Evolutionary conservation across 2,797 vertebrate species (phyloP), one percentile per base, ranked within the genome.

Genomic region (Tragelaphus eurycerus): DNA sequence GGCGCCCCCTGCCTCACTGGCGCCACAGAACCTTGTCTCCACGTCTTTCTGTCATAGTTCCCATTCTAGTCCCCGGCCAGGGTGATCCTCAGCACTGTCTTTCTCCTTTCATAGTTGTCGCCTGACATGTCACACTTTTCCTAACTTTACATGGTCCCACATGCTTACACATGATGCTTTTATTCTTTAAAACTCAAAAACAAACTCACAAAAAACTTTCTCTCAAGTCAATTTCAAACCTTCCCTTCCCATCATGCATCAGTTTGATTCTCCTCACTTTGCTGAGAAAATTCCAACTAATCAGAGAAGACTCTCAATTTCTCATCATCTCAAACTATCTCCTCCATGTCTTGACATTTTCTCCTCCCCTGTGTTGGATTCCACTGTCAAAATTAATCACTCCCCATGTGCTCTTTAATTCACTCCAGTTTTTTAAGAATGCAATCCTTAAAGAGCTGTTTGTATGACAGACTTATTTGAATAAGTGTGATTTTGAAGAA

Each of bases 211-310:
- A 14, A 23, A 17, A 76, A 71, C 38, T 76, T 64, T 14, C 43
- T 60, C 21, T 86, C 43, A 21, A 34, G 31, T 48, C 50, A 89
- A 62, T 82, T 87, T 84, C 38, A 74, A 96, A 59, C 57, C 17
- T 84, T 55, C n/a, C n/a, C 54, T 27, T 76, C 23, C 43, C 74
- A 29, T 13, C 17, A 25, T 19, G 4, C 74, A 12, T 71, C 59
- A 78, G 48, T 90, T 71, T 86, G 57, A 86, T 14, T 83, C 13
- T 94, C 38, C n/a, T 43, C 4, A 27, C 31, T 89, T n/a, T 27
- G 83, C 17, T 46, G 27, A 96, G 90, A 96, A 96, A 78, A 84
- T 60, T 91, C 11, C 21, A 91, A 21, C 27, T 43, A 43, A 71
- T 82, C 14, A 43, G n/a, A 85, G 50, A 62, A 86, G 83, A 93